Evolutionary conservation across 2,797 vertebrate genomes (phyloP), one percentile per base, ranked within the genome.

Genomic region (Catharus ustulatus): DNA sequence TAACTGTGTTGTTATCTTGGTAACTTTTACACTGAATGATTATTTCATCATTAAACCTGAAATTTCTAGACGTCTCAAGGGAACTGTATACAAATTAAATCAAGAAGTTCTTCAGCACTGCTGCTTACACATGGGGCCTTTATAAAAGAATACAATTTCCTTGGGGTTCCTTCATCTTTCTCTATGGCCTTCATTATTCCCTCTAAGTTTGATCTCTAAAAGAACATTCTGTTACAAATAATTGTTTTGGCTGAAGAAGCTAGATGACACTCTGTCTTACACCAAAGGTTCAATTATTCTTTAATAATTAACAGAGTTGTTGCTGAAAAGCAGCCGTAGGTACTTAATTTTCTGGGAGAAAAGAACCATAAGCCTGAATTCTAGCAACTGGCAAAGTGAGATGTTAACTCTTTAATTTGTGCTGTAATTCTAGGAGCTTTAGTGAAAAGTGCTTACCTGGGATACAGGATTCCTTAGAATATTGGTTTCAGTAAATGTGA

Each of bases 41-140:
- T 94, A 89, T 84, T 90, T 89, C 62, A 52, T 90, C 51, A 49
- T 69, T 82, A 76, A 87, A 94, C 36, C 21, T 82, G 45, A 73
- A 90, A 76, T 89, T 90, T 76, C 36, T 82, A 45, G n/a, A 84
- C 76, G 15, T 63, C 36, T 79, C 2, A 5, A 72, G 80, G 73
- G 83, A 89, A 52, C 55, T 48, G 55, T 69, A 30, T 64, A 77
- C 32, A 84, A 84, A 91, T 86, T 77, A 86, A 89, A 84, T 87
- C 34, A 89, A 78, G 43, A 58, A 58, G 29, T 75, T 92, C 21
- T 91, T 90, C 26, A 84, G 36, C 54, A 69, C 22, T 75, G n/a
- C 34, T 90, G 32, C 52, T 94, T 91, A 75, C 73, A 91, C 36
- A 52, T 15, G 36, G n/a, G 36, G 20, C 2, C 0, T 63, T 55